Percentiles rank a stretch among this genome's conserved stretches.
phyloP scores from a whole-genome alignment of 1,140 invertebrate genomes.

The Eumeta japonica region DNA sequence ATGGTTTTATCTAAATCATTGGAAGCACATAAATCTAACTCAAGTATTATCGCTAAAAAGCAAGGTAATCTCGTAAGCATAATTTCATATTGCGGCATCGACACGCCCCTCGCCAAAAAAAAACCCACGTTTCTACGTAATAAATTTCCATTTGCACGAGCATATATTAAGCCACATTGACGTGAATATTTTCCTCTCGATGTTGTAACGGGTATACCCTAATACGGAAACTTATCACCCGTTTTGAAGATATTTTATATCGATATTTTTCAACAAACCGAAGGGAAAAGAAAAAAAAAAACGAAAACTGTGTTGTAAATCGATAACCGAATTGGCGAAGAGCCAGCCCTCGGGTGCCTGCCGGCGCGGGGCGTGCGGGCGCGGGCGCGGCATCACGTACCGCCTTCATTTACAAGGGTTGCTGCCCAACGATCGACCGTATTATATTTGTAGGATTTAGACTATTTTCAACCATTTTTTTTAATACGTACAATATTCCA shows the following conservation, averaged over 20 bases:
- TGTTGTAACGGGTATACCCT: too few species aligned
- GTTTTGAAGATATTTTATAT: slow-evolving; percentile 8
- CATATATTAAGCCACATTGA: too few species aligned
- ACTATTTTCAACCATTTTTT: slow-evolving; percentile 28
- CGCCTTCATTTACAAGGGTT: slow-evolving; percentile 45
- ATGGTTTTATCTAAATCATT: too few species aligned
- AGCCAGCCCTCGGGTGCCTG: slow-evolving; percentile 38
- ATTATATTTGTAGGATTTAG: slow-evolving; percentile 36
- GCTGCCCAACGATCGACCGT: slow-evolving; percentile 27
- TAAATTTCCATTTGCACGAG: too few species aligned
- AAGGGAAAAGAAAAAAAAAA: slow-evolving; percentile 28
- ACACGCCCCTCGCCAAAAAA: too few species aligned
- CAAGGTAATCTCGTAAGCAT: too few species aligned
- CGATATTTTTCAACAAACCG: slow-evolving; percentile 2
- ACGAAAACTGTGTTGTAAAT: slow-evolving; percentile 45
- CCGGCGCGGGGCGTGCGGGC: slow-evolving; percentile 15
- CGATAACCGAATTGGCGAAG: slow-evolving; percentile 44
- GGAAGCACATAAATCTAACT: too few species aligned
- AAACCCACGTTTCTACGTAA: too few species aligned
- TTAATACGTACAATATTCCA: slow-evolving; percentile 24
- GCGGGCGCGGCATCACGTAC: slow-evolving; percentile 38
- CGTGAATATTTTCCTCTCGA: too few species aligned
- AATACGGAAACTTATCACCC: slow-evolving; percentile 10
- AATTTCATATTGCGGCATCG: too few species aligned
- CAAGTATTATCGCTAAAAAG: too few species aligned